Base-by-base conservation (phyloP, 2,113 vertebrate species). In the Saimiri boliviensis region DNA sequence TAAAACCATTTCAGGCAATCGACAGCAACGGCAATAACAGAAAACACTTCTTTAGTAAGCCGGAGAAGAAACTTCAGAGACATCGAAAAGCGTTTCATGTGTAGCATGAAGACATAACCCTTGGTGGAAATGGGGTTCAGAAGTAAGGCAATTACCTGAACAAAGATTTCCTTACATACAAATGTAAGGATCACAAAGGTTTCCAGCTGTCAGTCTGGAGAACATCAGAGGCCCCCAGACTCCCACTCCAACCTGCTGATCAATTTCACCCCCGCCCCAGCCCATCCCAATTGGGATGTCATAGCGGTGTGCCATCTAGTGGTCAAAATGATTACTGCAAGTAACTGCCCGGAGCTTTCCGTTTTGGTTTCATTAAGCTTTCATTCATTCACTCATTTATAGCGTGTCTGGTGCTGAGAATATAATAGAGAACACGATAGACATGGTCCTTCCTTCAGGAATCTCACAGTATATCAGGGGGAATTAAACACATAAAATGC, bases 261-360 rank as follows among this genome's bases (percentile, higher is more conserved):
- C 37, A 13, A 7, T 58, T 56, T 60, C 54, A 86, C 70, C 73
- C 58, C 82, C 5, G 14, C 21, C 47, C 58, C 94, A 60, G 16
- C 70, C 85, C 68, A 63, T 32, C 23, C 35, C 47, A 21, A 14
- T 2, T 6, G 73, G 52, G 79, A 70, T 1, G 13, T 3, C 97
- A 58, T 21, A 9, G 45, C 54, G 71, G 74, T 27, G 2, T 27
- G 93, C 90, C 96, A 95, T n/a, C 96, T 97, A 89, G 93, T 93
- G 95, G 89, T 85, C 58, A 83, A 58, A 79, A 30, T 49, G 60
- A 91, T 77, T 54, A 82, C 76, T 97, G 63, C 84, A 86, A 8
- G 21, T 58, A 70, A 76, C 17, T 19, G 52, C 68, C 42, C 23
- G 7, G 9, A 23, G 4, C 30, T 82, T 74, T 63, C 40, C 81